Base-by-base conservation (phyloP, 2,888 invertebrate species). In the Trisateles emortualis region DNA sequence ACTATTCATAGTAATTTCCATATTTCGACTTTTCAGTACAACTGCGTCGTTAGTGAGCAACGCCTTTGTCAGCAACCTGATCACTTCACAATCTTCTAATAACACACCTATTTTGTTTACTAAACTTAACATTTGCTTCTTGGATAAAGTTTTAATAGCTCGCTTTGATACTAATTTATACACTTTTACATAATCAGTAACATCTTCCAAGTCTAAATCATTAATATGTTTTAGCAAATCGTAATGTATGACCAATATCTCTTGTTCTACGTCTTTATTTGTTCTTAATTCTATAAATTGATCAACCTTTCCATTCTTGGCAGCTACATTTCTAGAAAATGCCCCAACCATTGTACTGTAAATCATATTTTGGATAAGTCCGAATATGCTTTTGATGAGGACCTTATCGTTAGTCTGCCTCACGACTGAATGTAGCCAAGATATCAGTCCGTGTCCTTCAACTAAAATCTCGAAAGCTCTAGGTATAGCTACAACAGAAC, bases 361-460 rank as follows among this genome's bases (percentile, higher is more conserved):
- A 0, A 88, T 51, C 60, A 89, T 78, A 56, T 78, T 88, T 45
- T 71, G 79, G 1, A 90, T 52, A 0, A 92, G 45, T 30, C 48
- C 55, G 9, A 88, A 58, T n/a, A 88, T 59, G 22, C 62, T 65
- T 59, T 75, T 83, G 0, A 85, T 66, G 4, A 88, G 53, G 1
- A 54, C 44, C 45, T 67, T 86, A 19, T 90, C 88, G 6, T 81
- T 83, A 35, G 86, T 64, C 13, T 79, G 80, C 40, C 81, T 75
- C 0, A 83, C 83, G 0, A 81, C 75, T 0, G 75, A 81, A 59
- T 90, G 84, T 1, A 97, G 75, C 96, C 97, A 97, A 0, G 96
- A 92, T 22, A 97, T 74, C 1, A 98, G 81, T 0, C 96, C 96
- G 67, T 96, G 94, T 22, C 94, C 94, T 57, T 94, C 95, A 11